phyloP scores from a whole-genome alignment of 1,140 invertebrate genomes.

The Drosophila yakuba region DNA sequence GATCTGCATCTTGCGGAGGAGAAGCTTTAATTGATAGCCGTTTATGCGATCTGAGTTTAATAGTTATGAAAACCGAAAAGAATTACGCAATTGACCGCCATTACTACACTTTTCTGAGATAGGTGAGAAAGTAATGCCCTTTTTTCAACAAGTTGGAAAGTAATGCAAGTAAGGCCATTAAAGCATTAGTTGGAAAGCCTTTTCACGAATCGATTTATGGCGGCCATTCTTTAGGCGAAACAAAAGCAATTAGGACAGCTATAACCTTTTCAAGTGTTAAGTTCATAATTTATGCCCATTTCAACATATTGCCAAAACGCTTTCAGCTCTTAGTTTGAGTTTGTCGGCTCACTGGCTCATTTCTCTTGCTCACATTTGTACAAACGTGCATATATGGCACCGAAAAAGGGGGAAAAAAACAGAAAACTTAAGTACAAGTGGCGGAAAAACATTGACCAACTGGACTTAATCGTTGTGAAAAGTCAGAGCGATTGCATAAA shows the following conservation, averaged over 20 bases:
- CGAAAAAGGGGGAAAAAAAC: not conserved
- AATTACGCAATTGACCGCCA: too few species aligned
- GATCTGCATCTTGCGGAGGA: not conserved
- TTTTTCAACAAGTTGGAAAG: not conserved
- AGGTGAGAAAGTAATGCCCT: constrained; percentile 6
- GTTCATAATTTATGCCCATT: constrained; percentile 49
- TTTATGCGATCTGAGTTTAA: not conserved
- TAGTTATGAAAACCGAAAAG: not conserved
- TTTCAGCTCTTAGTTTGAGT: not conserved
- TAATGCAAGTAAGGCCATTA: not conserved
- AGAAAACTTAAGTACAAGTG: constrained; percentile 29
- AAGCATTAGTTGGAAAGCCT: not conserved
- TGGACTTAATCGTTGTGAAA: constrained; percentile 47
- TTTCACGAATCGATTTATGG: constrained; percentile 1
- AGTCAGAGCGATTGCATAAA: constrained; percentile 42
- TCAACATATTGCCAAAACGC: constrained; percentile 47
- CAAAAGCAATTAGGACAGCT: constrained; percentile 23
- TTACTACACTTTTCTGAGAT: not conserved
- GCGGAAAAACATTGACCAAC: constrained; percentile 47
- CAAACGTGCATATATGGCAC: not conserved
- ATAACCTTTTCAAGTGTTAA: constrained; percentile 44
- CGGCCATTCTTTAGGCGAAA: constrained; percentile 1
- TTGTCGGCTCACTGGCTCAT: constrained; percentile 7
- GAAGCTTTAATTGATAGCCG: not conserved
- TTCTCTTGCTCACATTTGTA: constrained; percentile 14